Base-by-base conservation (phyloP, 2,797 vertebrate species). In the Orientallactaga sibirica region DNA sequence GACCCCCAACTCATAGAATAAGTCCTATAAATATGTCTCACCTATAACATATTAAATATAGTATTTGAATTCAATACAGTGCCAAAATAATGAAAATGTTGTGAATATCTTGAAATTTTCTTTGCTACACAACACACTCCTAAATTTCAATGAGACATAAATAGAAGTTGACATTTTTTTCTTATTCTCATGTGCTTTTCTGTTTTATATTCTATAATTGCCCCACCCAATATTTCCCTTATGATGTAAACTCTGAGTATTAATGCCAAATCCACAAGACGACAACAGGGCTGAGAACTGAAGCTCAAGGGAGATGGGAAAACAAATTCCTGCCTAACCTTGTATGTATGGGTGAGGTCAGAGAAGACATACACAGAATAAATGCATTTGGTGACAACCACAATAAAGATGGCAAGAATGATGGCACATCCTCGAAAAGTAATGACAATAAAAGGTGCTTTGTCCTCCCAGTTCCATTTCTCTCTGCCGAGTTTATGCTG, bases 381-480 rank as follows among this genome's bases (percentile, higher is more conserved):
- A 86, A 93, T 71, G 76, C 64, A 75, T 61, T n/a, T 86, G 37
- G 43, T 91, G 82, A 96, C n/a, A 29, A 27, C 62, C 1, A 25
- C 90, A 81, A 71, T 92, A 88, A 92, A 95, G 86, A 90, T 27
- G 37, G 87, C 62, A 76, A 83, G 85, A 95, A 12, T 77, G 64
- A 93, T 88, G 64, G 77, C 29, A 22, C 1, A 0, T 29, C 64
- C 33, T 76, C 0, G 2, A 81, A 95, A 96, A 88, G 64, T 73
- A 86, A 96, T 93, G 94, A 94, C 82, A 92, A 90, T 91, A 86
- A 88, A 86, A 86, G 81, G 82, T n/a, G 52, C 58, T 94, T 88
- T 95, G 86, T 95, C 58, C 94, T 96, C 95, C 96, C 86, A 90
- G 85, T 92, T 98, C 90, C 95, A 97, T 98, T 97, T 96, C 98